These are phyloP conservation scores for Lamellibrachia columna DNA, from an alignment of 2,888 invertebrate genomes.

Conservation along the genomic window DNA sequence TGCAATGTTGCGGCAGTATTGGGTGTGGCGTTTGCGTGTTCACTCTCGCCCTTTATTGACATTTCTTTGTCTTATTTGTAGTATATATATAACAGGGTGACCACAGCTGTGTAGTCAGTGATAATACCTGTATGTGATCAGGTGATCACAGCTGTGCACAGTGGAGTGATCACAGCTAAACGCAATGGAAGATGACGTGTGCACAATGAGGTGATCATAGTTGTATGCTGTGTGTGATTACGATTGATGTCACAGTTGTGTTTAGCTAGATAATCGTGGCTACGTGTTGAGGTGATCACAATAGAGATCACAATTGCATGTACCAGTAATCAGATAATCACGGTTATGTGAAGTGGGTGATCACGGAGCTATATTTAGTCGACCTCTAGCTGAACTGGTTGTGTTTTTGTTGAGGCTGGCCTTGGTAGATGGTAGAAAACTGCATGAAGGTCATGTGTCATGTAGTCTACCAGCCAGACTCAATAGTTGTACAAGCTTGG, in stretches of 20 bases:
- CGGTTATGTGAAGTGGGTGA: no score
- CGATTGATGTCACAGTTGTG: not conserved
- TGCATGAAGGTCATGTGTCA: not conserved
- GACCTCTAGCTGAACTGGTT: not conserved
- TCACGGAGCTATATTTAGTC: no score
- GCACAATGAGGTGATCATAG: not conserved
- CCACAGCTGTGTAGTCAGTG: not conserved
- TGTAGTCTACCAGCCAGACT: not conserved
- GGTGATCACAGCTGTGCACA: not conserved
- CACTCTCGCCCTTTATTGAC: not conserved
- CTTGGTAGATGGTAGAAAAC: not conserved
- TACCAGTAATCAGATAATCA: no score
- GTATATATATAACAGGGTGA: not conserved
- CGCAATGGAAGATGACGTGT: not conserved
- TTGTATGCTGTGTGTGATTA: not conserved
- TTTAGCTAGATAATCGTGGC: not conserved
- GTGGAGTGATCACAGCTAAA: not conserved
- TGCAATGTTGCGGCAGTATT: not conserved
- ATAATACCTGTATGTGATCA: no score
- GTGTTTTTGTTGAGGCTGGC: not conserved
- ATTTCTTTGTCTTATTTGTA: not conserved
- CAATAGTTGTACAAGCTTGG: not conserved
- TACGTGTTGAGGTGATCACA: not conserved
- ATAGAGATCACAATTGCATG: not conserved
- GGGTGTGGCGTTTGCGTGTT: not conserved